A percentile compares a stretch with the other conserved stretches of the same genome.
phyloP scores from a whole-genome alignment of 2,113 vertebrate species.

The Crotalus horridus region DNA sequence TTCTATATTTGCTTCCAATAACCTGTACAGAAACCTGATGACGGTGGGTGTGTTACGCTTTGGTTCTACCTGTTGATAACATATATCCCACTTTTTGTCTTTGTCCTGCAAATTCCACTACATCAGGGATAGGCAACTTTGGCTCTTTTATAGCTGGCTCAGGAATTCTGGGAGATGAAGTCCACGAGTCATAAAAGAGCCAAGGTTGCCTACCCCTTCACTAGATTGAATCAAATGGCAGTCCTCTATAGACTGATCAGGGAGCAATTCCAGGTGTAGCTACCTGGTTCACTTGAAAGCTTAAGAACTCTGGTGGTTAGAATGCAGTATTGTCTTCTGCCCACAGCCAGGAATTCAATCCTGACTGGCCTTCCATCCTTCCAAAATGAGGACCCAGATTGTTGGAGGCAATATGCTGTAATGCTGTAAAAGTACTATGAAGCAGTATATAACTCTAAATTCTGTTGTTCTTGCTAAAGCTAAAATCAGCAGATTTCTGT shows the following conservation, averaged over 20 bases:
- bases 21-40: slow-evolving; percentile 47
- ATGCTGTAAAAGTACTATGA: background rate
- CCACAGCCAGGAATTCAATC: background rate
- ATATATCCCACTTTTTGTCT: background rate
- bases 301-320: background rate
- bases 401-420: background rate
- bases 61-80: background rate
- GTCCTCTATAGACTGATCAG: background rate
- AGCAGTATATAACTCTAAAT: background rate
- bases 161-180: no score
- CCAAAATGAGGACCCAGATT: background rate
- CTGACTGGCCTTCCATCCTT: background rate
- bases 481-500: background rate
- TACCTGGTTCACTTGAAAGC: background rate
- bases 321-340: background rate
- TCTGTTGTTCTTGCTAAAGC: background rate
- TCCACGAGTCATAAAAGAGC: no score
- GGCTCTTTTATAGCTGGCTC: no score
- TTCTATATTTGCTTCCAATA: slow-evolving; percentile 57
- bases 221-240: background rate
- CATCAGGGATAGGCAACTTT: no score
- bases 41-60: slow-evolving; percentile 21
- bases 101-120: background rate
- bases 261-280: background rate
- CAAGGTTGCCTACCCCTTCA: no score